phyloP scores from a whole-genome alignment of 1,140 invertebrate genomes.

The Oryzaephilus surinamensis region DNA sequence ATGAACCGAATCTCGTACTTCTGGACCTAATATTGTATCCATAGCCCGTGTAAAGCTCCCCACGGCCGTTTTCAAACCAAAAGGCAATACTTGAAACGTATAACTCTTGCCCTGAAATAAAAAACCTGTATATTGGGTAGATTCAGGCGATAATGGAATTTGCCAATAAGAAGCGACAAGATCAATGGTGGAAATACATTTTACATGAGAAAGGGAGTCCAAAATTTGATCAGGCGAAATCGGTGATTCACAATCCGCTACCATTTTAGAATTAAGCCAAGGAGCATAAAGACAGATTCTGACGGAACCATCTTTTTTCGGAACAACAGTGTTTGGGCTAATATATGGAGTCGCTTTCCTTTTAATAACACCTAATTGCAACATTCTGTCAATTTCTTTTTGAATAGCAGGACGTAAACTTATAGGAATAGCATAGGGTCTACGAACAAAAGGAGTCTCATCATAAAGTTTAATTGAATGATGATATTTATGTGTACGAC shows the following conservation, averaged over 20 bases:
- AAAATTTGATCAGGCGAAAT: conserved; percentile 24
- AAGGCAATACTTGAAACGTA: no score
- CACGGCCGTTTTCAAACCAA: no score
- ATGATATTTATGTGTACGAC: conserved; percentile 11
- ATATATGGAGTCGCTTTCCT: conserved; percentile 24
- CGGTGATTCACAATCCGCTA: conserved; percentile 24
- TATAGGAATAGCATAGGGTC: conserved; percentile 20
- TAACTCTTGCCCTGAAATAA: no score
- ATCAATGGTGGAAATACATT: conserved; percentile 28
- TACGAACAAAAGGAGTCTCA: conserved; percentile 7
- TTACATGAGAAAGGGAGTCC: conserved; percentile 18
- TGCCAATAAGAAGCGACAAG: conserved; percentile 33
- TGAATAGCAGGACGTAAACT: conserved; percentile 9
- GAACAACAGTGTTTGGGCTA: conserved; percentile 28
- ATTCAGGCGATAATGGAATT: conserved; percentile 21
- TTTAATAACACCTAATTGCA: conserved; percentile 19
- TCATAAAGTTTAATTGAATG: conserved; percentile 15
- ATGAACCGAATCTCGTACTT: no score
- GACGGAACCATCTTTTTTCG: conserved; percentile 15
- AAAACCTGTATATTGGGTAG: no score
- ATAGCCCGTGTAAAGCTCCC: no score
- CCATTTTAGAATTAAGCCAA: conserved; percentile 26
- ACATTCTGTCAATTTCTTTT: conserved; percentile 15
- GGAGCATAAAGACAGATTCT: conserved; percentile 31
- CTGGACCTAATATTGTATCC: no score